These are phyloP conservation scores for Coendou prehensilis DNA, from an alignment of 2,797 vertebrate species.

Conservation along the genomic window DNA sequence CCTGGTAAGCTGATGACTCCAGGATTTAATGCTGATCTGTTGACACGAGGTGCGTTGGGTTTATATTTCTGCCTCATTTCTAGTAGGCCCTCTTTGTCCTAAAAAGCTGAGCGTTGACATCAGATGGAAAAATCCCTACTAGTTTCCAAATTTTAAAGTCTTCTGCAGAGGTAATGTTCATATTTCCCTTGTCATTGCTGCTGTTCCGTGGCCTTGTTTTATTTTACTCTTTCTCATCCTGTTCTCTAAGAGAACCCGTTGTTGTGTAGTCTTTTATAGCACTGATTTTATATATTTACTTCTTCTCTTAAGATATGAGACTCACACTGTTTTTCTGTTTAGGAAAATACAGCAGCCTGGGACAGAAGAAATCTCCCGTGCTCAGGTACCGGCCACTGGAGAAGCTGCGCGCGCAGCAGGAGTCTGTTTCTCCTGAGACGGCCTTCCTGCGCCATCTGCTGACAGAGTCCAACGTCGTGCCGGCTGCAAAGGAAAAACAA, in stretches of 20 bases:
- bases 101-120: not conserved
- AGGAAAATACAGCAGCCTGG: not conserved
- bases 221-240: not conserved
- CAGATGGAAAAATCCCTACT: not conserved
- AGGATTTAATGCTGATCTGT: not conserved
- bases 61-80: not conserved
- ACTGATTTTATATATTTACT: not conserved
- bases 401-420: not conserved
- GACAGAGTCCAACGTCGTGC: not conserved
- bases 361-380: not conserved
- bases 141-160: not conserved
- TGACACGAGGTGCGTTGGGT: not conserved
- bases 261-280: not conserved
- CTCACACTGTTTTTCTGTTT: not conserved
- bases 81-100: not conserved
- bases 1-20: not conserved
- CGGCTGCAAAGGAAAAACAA: not conserved
- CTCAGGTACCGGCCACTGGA: not conserved
- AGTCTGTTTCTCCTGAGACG: not conserved
- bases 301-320: not conserved
- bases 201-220: not conserved
- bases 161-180: not conserved
- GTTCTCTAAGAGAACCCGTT: not conserved
- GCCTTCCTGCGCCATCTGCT: slow-evolving; percentile 49
- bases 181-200: not conserved